phyloP scores from a whole-genome alignment of 2,888 invertebrate genomes.

The Xanthorhoe spadicearia region DNA sequence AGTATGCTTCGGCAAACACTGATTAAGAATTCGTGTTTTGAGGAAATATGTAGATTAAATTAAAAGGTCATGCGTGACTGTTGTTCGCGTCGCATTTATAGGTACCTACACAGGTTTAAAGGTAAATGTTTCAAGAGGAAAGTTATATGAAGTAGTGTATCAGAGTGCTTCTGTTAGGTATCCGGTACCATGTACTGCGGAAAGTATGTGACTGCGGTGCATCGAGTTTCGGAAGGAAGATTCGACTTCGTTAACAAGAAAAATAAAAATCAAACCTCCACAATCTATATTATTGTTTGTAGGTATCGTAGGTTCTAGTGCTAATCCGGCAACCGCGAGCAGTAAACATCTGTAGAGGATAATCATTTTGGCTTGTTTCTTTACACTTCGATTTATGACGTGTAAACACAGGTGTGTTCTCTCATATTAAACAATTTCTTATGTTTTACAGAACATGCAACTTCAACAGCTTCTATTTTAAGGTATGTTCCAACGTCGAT shows the following conservation, averaged over 20 bases:
- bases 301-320: constrained; percentile 46
- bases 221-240: constrained; percentile 26
- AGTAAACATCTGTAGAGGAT: constrained; percentile 54
- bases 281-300: constrained; percentile 32
- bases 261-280: constrained; percentile 67
- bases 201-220: constrained; percentile 38
- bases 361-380: constrained; percentile 61
- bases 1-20: constrained; percentile 6
- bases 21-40: constrained; percentile 3
- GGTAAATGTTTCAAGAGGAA: constrained; percentile 9
- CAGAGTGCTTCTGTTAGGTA: constrained; percentile 26
- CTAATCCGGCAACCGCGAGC: constrained; percentile 54
- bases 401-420: constrained; percentile 52
- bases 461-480: constrained; percentile 61
- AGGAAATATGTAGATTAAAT: not conserved
- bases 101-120: constrained; percentile 1
- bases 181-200: constrained; percentile 9
- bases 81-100: not conserved
- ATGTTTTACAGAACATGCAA: constrained; percentile 52
- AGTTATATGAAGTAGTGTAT: constrained; percentile 24
- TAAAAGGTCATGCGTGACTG: constrained; percentile 32
- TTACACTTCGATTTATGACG: constrained; percentile 47
- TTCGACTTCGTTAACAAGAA: constrained; percentile 46
- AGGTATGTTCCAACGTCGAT: constrained; percentile 51
- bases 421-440: constrained; percentile 54